Evolutionary conservation across 2,113 vertebrate genomes (phyloP).

Genomic region (Pollachius pollachius): DNA sequence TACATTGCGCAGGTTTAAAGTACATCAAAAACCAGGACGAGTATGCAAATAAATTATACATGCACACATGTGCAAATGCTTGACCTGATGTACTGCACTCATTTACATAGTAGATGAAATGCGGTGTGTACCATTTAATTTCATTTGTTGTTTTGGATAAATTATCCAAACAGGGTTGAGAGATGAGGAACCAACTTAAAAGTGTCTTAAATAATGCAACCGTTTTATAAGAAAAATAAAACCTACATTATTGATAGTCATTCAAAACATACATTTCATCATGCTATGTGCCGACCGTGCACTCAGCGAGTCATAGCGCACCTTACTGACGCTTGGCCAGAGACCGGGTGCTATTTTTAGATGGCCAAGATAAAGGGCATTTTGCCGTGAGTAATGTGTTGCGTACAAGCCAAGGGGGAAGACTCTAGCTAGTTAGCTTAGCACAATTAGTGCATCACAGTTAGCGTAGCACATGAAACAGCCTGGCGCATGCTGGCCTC

Average conservation of each 20-base stretch:
- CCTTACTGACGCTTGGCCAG: conserved; percentile 27
- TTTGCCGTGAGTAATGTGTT: conserved; percentile 46
- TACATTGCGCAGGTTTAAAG: too few relatives aligned
- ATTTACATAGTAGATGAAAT: too few relatives aligned
- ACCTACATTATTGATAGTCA: background rate
- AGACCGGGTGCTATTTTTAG: conserved; percentile 64
- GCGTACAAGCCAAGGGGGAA: conserved; percentile 51
- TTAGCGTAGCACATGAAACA: conserved; percentile 54
- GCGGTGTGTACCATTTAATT: too few relatives aligned
- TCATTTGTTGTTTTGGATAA: too few relatives aligned
- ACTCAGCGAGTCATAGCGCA: conserved; percentile 5
- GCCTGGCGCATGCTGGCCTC: conserved; percentile 54
- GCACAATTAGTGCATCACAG: conserved; percentile 6
- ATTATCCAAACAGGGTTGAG: too few relatives aligned
- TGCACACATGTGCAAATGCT: too few relatives aligned
- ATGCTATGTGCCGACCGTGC: background rate
- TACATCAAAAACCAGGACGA: too few relatives aligned
- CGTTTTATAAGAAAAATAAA: background rate
- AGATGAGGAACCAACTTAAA: too few relatives aligned
- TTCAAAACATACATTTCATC: background rate
- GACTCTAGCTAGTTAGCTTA: conserved; percentile 40
- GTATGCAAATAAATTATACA: too few relatives aligned
- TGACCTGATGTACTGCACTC: too few relatives aligned
- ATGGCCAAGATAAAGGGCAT: conserved; percentile 48
- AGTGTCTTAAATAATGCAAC: too few relatives aligned